Conservation (phyloP, 2,888 invertebrate species). For the Nyleta sp. region DNA sequence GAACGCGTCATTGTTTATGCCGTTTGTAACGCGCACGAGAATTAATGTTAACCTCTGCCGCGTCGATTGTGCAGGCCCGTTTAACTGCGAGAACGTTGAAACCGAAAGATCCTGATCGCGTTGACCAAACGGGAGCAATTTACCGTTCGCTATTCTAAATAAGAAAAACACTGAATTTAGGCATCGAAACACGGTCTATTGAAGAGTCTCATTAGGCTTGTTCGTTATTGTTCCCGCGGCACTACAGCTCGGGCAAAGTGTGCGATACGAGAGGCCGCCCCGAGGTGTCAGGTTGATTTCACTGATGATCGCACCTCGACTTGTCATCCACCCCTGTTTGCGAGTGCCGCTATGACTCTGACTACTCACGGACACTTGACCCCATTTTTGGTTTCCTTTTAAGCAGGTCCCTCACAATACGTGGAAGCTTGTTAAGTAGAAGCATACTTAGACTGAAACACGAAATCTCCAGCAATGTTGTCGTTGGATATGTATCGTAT, state of each 20-base stretch:
- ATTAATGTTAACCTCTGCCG: conserved; percentile 27
- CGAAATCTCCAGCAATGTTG: conserved; percentile 61
- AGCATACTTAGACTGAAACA: conserved; percentile 79
- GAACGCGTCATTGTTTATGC: conserved; percentile 72
- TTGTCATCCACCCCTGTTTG: conserved; percentile 66
- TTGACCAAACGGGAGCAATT: conserved; percentile 23
- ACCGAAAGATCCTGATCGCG: conserved; percentile 7
- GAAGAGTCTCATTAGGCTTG: conserved; percentile 82
- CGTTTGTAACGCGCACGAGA: conserved; percentile 66
- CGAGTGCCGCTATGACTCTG: conserved; percentile 59
- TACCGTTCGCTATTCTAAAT: too few species aligned
- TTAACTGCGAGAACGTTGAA: conserved; percentile 3
- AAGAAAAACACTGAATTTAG: too few species aligned
- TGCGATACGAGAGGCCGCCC: conserved; percentile 79
- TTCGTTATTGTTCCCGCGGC: conserved; percentile 81
- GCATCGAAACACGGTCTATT: conserved; percentile 73
- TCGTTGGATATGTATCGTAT: conserved; percentile 61
- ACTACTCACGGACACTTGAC: conserved; percentile 78
- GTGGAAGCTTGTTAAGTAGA: conserved; percentile 81
- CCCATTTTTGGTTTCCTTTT: conserved; percentile 82
- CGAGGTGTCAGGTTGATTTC: conserved; percentile 82
- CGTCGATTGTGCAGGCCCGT: conserved; percentile 21
- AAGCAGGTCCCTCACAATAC: conserved; percentile 80
- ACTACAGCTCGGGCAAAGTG: conserved; percentile 74
- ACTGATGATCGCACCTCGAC: conserved; percentile 80